Evolutionary conservation across 2,888 invertebrate genomes (phyloP).

Genomic region (Saturnia pavonia): DNA sequence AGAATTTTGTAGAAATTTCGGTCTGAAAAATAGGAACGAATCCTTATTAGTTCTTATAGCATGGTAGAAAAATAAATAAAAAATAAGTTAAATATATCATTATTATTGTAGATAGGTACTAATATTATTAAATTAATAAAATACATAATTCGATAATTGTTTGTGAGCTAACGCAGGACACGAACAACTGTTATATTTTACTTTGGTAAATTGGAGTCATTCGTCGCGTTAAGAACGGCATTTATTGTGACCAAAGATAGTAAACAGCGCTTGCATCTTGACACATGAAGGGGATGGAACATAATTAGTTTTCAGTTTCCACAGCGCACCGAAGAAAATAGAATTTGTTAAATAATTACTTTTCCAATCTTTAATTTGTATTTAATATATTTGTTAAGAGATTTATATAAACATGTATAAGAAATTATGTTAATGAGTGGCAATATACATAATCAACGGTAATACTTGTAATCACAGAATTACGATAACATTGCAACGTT

Average conservation of each 20-base stretch:
- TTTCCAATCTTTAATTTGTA: not conserved
- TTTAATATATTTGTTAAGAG: too few relatives aligned
- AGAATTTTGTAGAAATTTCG: too few relatives aligned
- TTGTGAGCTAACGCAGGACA: not conserved
- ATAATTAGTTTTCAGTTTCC: constrained; percentile 3
- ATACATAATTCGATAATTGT: not conserved
- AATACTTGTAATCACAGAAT: too few relatives aligned
- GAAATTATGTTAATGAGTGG: too few relatives aligned
- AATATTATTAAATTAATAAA: constrained; percentile 5
- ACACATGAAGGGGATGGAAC: not conserved
- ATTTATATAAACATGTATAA: not conserved
- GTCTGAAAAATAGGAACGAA: too few relatives aligned
- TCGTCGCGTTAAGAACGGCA: constrained; percentile 28
- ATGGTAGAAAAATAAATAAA: too few relatives aligned
- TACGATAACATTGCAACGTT: too few relatives aligned
- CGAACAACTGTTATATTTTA: constrained; percentile 1
- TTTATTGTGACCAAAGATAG: constrained; percentile 28
- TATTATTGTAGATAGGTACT: not conserved
- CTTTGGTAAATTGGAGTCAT: not conserved
- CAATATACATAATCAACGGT: too few relatives aligned
- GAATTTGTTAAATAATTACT: not conserved
- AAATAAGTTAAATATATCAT: not conserved
- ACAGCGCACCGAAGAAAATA: not conserved
- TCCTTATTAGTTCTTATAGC: too few relatives aligned
- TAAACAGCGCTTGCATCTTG: constrained; percentile 24